phyloP scores from a whole-genome alignment of 2,113 vertebrate genomes.

The Lipotes vexillifer region DNA sequence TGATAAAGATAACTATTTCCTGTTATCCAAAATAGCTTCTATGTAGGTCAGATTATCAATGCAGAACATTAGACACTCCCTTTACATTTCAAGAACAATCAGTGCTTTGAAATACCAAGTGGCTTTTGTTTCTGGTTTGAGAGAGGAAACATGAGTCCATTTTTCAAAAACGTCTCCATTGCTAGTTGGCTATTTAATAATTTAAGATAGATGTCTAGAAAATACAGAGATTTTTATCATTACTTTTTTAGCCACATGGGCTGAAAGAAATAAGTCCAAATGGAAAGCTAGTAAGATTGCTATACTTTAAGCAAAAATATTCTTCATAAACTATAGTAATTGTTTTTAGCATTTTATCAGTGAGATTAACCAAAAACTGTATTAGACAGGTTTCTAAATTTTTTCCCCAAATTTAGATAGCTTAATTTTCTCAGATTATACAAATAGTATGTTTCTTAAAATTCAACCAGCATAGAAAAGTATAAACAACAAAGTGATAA shows the following conservation, averaged over 20 bases:
- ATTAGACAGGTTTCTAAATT: not conserved
- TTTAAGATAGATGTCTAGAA: not conserved
- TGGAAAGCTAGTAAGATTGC: not conserved
- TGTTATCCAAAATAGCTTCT: slow-evolving; percentile 27
- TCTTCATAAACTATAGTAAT: not conserved
- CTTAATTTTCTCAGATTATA: not conserved
- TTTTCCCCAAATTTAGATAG: not conserved
- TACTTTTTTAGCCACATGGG: not conserved
- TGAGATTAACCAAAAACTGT: not conserved
- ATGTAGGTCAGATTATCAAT: slow-evolving; percentile 10
- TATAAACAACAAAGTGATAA: not conserved
- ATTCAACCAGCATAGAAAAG: not conserved
- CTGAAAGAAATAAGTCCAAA: not conserved
- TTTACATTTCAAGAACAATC: not conserved
- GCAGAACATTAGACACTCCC: not conserved
- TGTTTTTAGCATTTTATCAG: not conserved
- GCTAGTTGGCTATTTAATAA: not conserved
- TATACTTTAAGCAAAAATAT: not conserved
- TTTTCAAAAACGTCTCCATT: not conserved
- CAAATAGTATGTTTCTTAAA: not conserved
- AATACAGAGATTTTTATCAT: not conserved
- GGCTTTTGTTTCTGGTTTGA: slow-evolving; percentile 23
- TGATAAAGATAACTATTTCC: slow-evolving; percentile 26
- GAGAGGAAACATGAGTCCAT: not conserved
- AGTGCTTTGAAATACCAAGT: not conserved